Base-by-base conservation (phyloP, 1,140 invertebrate species). In the Anthonomus grandis region DNA sequence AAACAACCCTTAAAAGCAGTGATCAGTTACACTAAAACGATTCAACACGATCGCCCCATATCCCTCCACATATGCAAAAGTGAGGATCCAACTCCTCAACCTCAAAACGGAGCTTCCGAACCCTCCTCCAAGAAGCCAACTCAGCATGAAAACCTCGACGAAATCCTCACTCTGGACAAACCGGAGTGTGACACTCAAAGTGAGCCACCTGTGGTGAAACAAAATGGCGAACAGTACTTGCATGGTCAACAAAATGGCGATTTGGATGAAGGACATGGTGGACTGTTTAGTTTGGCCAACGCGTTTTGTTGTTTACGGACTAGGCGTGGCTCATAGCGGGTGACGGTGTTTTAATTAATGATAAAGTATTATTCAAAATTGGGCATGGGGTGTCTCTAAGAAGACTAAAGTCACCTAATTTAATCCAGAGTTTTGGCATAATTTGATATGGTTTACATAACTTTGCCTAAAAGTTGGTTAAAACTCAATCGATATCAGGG, bases 241-340 rank as follows among this genome's bases (percentile, higher is more conserved):
- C 37, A 52, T 15, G 13, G 37, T 24, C 2, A 18, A 4, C 49
- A 24, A 39, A 52, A 52, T 25, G 45, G 54, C 25, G 56, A 60
- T n/a, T 48, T 55, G 34, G 53, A 70, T 64, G 23, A 74, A 62
- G n/a, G n/a, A n/a, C 73, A 76, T 67, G 75, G 70, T 66, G 49
- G 74, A 39, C 75, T 78, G 31, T 57, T 47, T 51, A 73, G 69
- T 59, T 75, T 79, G 59, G 74, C 74, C 22, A 69, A 76, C 31
- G 77, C 74, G 18, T 79, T 75, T 73, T 79, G 77, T 63, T 79
- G 78, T 49, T 73, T 79, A 48, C 70, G 70, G 48, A 71, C 72
- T 51, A 70, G 76, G 22, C 73, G 77, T 49, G 76, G 77, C 66
- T 78, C 71, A 55, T 71, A 70, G 70, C 50, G 36, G 13, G 46